Base-by-base conservation (phyloP, 1,140 invertebrate species). In the Dendroctonus valens region DNA sequence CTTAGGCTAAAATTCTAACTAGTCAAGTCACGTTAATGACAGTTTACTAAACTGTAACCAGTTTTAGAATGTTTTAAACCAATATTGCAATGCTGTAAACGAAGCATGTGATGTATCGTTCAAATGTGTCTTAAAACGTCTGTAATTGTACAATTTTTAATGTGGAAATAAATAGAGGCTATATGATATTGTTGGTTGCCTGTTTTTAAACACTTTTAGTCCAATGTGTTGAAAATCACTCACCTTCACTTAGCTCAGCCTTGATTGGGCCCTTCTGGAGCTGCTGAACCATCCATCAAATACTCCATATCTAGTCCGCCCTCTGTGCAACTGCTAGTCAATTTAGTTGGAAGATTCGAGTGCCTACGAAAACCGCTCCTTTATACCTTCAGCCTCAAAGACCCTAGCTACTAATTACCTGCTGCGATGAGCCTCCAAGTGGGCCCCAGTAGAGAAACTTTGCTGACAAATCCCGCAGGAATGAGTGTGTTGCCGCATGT, bases 51-150 rank as follows among this genome's bases (percentile, higher is more conserved):
- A 26, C 26, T 26, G 26, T 26, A 26, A 26, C 26, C 39, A 42
- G 5, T 40, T 41, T n/a, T 41, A 8, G n/a, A 41, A 41, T 12
- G 12, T 48, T n/a, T 48, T 48, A 59, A 49, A 44, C 44, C 44
- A 59, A 44, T 39, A 59, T 59, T 14, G 44, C 44, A 14, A 59
- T 9, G 38, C 14, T 59, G 26, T 59, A 46, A 46, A 11, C 26
- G 26, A 26, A 26, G 26, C 26, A 26, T 26, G 26, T 26, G 42
- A 49, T 58, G 53, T 55, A 44, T 50, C 52, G 44, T 62, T 62
- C 59, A 62, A 62, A 52, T 53, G 59, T 62, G 59, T 62, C 59
- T 62, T 62, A 62, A 62, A 53, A 52, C 12, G 9, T 55, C 53
- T 55, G 55, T 39, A 62, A 41, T 52, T 52, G 11, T 62, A 51